These are phyloP conservation scores for Bovichtus variegatus DNA, from an alignment of 2,797 vertebrate species.

Conservation along the genomic window DNA sequence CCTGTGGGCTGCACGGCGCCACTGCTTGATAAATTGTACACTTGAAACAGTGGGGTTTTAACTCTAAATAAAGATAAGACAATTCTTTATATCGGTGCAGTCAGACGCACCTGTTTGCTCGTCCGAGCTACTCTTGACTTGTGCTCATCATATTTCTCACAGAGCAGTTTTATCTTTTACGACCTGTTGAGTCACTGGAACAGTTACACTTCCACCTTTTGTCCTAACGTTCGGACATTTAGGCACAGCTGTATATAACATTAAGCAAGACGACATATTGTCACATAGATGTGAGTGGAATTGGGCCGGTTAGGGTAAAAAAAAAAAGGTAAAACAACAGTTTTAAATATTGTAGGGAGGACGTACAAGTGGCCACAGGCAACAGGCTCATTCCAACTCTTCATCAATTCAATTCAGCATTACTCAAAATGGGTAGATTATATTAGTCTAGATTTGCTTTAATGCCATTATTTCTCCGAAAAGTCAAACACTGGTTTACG, in stretches of 20 bases:
- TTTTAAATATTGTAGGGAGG: conserved; percentile 3
- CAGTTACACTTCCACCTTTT: background rate
- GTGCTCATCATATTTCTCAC: conserved; percentile 9
- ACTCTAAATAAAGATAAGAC: conserved; percentile 44
- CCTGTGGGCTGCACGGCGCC: conserved; percentile 45
- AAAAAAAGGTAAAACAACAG: background rate
- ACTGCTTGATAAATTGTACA: conserved; percentile 48
- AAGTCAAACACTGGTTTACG: background rate
- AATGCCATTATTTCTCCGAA: too few species aligned
- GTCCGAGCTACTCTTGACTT: background rate
- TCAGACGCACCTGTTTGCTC: conserved; percentile 24
- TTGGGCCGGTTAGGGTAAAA: background rate
- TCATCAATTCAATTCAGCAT: too few species aligned
- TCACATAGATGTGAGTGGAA: background rate
- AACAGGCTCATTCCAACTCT: background rate
- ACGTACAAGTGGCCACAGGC: background rate
- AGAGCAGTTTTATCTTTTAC: conserved; percentile 9
- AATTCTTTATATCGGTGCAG: conserved; percentile 27
- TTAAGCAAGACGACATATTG: background rate
- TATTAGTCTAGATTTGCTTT: too few species aligned
- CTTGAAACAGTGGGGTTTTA: conserved; percentile 51
- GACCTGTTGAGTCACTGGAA: background rate
- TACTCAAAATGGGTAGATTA: too few species aligned
- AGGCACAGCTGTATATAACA: background rate
- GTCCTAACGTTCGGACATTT: background rate